A percentile compares a stretch with the other conserved stretches of the same genome.
These are phyloP conservation scores for Allolobophora icterica DNA, from an alignment of 2,888 invertebrate species.

Conservation along the genomic window DNA sequence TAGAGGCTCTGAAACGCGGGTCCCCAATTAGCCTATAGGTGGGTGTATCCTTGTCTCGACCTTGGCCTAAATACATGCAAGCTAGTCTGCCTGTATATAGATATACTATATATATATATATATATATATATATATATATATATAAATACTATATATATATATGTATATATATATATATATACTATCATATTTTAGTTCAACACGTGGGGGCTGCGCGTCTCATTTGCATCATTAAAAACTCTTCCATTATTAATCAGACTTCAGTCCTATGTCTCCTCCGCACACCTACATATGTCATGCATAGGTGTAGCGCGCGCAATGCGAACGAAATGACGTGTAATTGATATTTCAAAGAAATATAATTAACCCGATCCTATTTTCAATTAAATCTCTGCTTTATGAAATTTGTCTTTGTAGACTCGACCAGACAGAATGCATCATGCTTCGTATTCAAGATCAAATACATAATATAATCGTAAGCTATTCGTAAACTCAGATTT, in stretches of 20 bases:
- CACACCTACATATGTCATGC: background rate
- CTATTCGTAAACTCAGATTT: no score
- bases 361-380: background rate
- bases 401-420: no score
- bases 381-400: background rate
- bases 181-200: background rate
- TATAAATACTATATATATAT: background rate
- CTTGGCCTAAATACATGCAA: no score
- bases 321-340: background rate
- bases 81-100: background rate
- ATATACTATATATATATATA: background rate
- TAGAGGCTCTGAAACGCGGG: no score
- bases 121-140: no score
- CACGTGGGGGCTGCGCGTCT: background rate
- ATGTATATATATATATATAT: background rate
- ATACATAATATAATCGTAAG: no score
- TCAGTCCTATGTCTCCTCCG: background rate
- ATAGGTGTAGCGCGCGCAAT: background rate
- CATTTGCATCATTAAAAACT: background rate
- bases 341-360: background rate
- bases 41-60: no score
- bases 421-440: no score
- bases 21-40: no score
- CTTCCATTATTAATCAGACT: background rate
- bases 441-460: no score